Percentiles rank a stretch among this genome's conserved stretches.
Evolutionary conservation across 35 echinoderm and acorn worm genomes (phyloP).

Genomic region (Patiria miniata): DNA sequence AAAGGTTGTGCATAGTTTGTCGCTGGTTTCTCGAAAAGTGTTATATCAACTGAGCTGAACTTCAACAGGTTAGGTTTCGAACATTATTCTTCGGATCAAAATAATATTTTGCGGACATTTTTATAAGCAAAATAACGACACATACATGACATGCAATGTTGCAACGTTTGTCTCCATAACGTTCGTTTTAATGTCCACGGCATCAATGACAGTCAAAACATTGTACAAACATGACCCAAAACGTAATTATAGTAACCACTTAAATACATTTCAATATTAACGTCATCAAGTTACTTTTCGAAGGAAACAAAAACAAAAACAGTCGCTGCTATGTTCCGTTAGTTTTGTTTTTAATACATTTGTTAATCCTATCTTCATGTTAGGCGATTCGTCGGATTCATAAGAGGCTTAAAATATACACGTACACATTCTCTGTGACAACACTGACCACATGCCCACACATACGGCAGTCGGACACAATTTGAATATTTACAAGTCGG

Average conservation of each 20-base stretch:
- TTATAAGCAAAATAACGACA: too few relatives aligned
- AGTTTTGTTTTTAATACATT: background rate
- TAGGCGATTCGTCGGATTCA: background rate
- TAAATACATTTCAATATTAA: constrained; percentile 6
- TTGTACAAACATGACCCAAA: constrained; percentile 22
- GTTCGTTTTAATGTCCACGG: constrained; percentile 27
- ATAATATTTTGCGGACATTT: too few relatives aligned
- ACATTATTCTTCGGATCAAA: too few relatives aligned
- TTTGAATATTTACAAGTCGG: background rate
- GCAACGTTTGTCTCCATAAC: background rate
- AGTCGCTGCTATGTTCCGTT: constrained; percentile 16
- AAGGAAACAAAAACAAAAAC: background rate
- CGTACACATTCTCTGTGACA: too few relatives aligned
- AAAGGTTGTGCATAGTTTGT: too few relatives aligned
- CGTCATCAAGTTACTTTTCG: constrained; percentile 1
- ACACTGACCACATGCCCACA: background rate
- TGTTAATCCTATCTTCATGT: background rate
- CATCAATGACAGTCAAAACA: constrained; percentile 33
- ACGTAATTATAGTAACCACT: background rate
- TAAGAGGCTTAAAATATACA: background rate
- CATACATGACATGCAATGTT: too few relatives aligned
- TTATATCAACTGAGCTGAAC: too few relatives aligned
- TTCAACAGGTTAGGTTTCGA: too few relatives aligned
- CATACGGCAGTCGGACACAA: constrained; percentile 13
- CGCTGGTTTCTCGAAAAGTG: too few relatives aligned